A percentile compares a stretch with the other conserved stretches of the same genome.
Evolutionary conservation across 2,888 invertebrate species (phyloP).

Genomic region (Ophioninae sp.): DNA sequence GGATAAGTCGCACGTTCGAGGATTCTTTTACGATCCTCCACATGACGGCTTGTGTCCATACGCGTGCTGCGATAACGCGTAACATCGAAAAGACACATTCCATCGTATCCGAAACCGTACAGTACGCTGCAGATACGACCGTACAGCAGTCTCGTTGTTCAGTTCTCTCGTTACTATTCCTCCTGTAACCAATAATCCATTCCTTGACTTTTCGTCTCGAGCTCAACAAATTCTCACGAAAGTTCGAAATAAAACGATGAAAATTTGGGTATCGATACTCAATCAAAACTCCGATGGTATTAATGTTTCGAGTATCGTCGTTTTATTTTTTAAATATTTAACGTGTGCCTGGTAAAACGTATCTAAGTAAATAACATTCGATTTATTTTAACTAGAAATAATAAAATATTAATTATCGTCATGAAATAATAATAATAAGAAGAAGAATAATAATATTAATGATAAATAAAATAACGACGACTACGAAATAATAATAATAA

Average conservation of each 20-base stretch:
- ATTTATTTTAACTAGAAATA: neutral
- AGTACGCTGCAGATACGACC: neutral
- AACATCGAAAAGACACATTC: slow-evolving; percentile 33
- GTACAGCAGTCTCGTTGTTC: slow-evolving; percentile 2
- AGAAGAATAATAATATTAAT: too few species aligned
- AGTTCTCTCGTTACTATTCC: neutral
- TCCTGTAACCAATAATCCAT: neutral
- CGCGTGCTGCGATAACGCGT: slow-evolving; percentile 55
- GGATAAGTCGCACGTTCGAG: slow-evolving; percentile 27
- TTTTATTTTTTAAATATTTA: too few species aligned
- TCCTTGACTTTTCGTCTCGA: neutral
- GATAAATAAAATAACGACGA: too few species aligned
- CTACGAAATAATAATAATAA: too few species aligned
- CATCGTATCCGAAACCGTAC: neutral
- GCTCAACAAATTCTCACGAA: neutral
- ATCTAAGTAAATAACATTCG: too few species aligned
- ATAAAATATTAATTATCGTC: too few species aligned
- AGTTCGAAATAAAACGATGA: neutral
- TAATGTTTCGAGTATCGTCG: too few species aligned
- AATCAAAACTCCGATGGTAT: neutral
- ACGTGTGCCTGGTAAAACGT: too few species aligned
- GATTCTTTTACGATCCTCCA: slow-evolving; percentile 28
- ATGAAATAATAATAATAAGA: too few species aligned
- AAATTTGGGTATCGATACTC: neutral
- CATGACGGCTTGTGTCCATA: slow-evolving; percentile 30